Conservation (phyloP, 2,888 invertebrate genomes). For the Agrotis exclamationis region DNA sequence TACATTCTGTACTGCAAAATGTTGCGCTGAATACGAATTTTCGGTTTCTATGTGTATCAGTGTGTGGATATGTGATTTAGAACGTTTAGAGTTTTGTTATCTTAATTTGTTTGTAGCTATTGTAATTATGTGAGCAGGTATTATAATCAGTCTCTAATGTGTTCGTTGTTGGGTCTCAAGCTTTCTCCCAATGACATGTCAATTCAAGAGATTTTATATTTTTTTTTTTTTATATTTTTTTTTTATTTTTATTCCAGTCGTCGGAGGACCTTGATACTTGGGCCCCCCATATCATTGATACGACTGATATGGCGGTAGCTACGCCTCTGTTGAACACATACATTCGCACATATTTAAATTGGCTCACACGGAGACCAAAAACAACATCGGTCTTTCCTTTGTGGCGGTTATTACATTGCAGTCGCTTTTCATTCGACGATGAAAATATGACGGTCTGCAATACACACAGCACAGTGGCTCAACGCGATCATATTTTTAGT, state of each 20-base stretch:
- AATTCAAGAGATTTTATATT: too few relatives aligned
- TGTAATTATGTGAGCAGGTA: neutral
- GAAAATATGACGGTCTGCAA: conserved; percentile 51
- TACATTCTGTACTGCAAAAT: conserved; percentile 29
- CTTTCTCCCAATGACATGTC: too few relatives aligned
- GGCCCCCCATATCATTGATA: too few relatives aligned
- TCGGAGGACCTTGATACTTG: too few relatives aligned
- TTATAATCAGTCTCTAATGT: neutral
- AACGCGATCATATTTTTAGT: conserved; percentile 51
- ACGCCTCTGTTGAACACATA: conserved; percentile 28
- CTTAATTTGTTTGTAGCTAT: neutral
- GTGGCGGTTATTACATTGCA: conserved; percentile 59
- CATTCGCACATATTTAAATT: conserved; percentile 40
- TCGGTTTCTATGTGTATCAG: conserved; percentile 1
- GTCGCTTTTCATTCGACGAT: conserved; percentile 57
- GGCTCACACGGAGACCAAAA: conserved; percentile 29
- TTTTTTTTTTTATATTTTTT: too few relatives aligned
- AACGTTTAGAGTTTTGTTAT: neutral
- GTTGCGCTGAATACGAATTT: conserved; percentile 19
- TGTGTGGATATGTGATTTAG: neutral
- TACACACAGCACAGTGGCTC: conserved; percentile 24
- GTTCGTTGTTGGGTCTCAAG: neutral
- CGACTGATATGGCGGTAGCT: too few relatives aligned
- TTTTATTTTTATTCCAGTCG: too few relatives aligned
- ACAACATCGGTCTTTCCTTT: conserved; percentile 37